These are phyloP conservation scores for Pygoscelis antarcticus DNA, from an alignment of 2,113 vertebrate species.

Conservation along the genomic window DNA sequence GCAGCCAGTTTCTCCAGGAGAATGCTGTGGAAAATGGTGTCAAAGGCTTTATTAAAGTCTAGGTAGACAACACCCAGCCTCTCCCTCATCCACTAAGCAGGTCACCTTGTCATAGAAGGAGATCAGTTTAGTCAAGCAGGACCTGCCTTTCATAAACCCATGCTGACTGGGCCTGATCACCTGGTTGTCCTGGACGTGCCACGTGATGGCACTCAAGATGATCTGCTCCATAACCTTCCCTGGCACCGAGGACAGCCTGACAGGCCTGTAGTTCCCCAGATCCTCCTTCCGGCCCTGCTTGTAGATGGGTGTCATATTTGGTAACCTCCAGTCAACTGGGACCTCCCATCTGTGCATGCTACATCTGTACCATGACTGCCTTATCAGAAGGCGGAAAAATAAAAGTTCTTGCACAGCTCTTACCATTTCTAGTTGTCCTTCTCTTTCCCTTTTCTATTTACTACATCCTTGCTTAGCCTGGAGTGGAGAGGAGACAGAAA, in stretches of 20 bases:
- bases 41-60: too few relatives aligned
- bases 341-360: background rate
- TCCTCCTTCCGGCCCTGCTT: background rate
- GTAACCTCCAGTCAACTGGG: background rate
- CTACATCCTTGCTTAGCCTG: background rate
- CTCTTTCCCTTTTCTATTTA: background rate
- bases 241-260: background rate
- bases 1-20: too few relatives aligned
- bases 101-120: too few relatives aligned
- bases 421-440: background rate
- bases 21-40: too few relatives aligned
- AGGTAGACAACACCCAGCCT: too few relatives aligned
- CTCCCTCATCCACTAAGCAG: too few relatives aligned
- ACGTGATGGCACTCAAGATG: too few relatives aligned
- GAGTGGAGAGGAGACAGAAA: background rate
- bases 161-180: too few relatives aligned
- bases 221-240: too few relatives aligned
- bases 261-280: background rate
- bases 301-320: background rate
- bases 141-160: too few relatives aligned
- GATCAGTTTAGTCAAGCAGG: too few relatives aligned
- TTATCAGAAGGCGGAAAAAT: background rate
- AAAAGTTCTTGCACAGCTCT: background rate
- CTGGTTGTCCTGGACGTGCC: too few relatives aligned
- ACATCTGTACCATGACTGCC: background rate